These are phyloP conservation scores for Arvicola amphibius DNA, from an alignment of 2,797 vertebrate genomes.

Conservation along the genomic window DNA sequence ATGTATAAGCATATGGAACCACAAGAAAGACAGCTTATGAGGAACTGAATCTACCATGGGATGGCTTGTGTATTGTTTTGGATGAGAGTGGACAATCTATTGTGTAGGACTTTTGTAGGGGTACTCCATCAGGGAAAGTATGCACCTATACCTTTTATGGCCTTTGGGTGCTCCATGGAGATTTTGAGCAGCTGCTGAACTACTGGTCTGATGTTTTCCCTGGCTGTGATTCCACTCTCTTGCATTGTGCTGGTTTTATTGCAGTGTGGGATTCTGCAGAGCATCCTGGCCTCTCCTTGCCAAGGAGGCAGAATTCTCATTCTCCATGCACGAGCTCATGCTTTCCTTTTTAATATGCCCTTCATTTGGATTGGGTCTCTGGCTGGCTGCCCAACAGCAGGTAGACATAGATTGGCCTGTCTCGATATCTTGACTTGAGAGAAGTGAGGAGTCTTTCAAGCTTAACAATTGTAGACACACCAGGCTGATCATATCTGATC, in stretches of 20 bases:
- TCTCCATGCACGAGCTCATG: background rate
- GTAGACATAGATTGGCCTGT: background rate
- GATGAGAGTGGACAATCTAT: background rate
- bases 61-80: background rate
- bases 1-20: background rate
- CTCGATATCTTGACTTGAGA: background rate
- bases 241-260: conserved; percentile 86
- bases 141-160: background rate
- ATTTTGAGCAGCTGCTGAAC: conserved; percentile 78
- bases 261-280: conserved; percentile 83
- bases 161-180: background rate
- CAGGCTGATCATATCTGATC: background rate
- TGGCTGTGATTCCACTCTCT: conserved; percentile 80
- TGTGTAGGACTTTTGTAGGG: background rate
- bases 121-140: background rate
- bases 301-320: conserved; percentile 57
- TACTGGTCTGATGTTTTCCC: conserved; percentile 80
- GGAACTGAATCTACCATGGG: conserved; percentile 84
- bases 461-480: background rate
- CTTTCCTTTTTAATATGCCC: conserved; percentile 14
- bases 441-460: background rate
- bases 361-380: background rate
- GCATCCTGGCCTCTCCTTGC: conserved; percentile 80
- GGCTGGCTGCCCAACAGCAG: conserved; percentile 20
- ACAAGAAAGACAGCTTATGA: conserved; percentile 82